These are phyloP conservation scores for Cuniculus paca DNA, from an alignment of 2,797 vertebrate species.

Conservation along the genomic window DNA sequence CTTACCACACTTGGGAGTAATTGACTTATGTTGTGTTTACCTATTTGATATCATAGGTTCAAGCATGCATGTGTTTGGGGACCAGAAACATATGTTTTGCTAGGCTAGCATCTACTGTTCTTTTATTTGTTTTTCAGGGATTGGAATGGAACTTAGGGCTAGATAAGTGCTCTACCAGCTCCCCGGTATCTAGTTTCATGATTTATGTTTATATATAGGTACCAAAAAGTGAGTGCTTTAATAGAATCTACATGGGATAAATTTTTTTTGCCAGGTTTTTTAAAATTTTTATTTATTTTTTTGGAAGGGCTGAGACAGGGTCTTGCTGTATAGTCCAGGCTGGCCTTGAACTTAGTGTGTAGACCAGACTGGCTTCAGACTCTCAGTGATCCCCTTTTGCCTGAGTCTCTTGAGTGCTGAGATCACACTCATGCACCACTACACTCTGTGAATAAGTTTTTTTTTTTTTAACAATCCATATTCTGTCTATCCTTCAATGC, in stretches of 20 bases:
- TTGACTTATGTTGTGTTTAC: neutral
- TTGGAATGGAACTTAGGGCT: neutral
- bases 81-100: neutral
- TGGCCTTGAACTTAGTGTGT: neutral
- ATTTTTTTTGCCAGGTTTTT: neutral
- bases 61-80: neutral
- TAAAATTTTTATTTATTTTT: neutral
- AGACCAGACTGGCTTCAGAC: neutral
- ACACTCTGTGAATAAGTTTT: neutral
- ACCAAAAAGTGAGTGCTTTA: conserved; percentile 10
- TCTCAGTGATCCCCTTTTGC: neutral
- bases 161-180: neutral
- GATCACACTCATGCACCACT: neutral
- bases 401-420: neutral
- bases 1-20: conserved; percentile 10
- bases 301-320: neutral
- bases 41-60: conserved; percentile 21
- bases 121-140: neutral
- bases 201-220: conserved; percentile 29
- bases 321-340: neutral
- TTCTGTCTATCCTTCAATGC: neutral
- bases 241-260: neutral
- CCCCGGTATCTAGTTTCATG: neutral
- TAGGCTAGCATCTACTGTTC: neutral
- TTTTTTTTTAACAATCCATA: conserved; percentile 1